phyloP scores from a whole-genome alignment of 2,888 invertebrate species.

The Salticus scenicus region DNA sequence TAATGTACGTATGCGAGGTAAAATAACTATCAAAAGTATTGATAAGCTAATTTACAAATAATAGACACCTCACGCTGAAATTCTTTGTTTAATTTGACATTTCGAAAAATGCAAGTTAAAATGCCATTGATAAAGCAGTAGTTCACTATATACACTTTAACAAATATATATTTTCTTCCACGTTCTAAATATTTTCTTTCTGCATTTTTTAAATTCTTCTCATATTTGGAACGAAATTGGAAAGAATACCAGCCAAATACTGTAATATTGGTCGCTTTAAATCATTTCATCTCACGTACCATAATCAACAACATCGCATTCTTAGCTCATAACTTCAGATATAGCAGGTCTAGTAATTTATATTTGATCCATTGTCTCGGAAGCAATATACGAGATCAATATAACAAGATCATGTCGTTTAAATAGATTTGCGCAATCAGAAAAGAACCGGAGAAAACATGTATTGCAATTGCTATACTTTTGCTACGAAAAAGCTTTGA shows the following conservation, averaged over 20 bases:
- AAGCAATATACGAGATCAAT: background rate
- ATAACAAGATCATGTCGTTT: constrained; percentile 12
- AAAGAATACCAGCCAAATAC: constrained; percentile 12
- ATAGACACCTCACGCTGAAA: too few relatives aligned
- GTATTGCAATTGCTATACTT: background rate
- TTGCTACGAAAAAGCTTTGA: background rate
- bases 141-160: too few relatives aligned
- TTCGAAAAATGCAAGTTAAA: too few relatives aligned
- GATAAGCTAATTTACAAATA: too few relatives aligned
- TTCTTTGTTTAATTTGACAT: too few relatives aligned
- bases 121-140: too few relatives aligned
- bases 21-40: too few relatives aligned
- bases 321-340: background rate
- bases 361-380: background rate
- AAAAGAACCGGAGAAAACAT: background rate
- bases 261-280: constrained; percentile 10
- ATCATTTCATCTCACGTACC: background rate
- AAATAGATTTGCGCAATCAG: background rate
- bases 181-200: background rate
- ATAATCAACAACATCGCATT: background rate
- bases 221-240: background rate
- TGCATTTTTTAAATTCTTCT: background rate
- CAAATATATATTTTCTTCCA: too few relatives aligned
- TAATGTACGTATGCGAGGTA: too few relatives aligned
- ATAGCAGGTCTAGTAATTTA: background rate